Percentiles rank a stretch among this genome's conserved stretches.
Conservation (phyloP, 2,113 vertebrate genomes). For the Anoplopoma fimbria region DNA sequence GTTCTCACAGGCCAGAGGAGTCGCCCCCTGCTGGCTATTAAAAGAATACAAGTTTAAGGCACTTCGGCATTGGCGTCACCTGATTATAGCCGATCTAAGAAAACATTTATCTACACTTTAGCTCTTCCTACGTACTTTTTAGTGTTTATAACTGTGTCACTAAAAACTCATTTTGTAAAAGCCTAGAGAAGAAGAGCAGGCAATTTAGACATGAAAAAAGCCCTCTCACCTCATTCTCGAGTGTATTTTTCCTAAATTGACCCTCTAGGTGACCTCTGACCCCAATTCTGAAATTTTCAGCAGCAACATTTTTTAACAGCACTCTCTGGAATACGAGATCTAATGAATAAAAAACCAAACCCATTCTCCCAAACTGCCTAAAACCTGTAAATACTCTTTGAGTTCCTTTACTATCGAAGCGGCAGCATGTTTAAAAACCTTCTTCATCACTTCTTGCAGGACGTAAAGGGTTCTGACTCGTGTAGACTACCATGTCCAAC, state of each 20-base stretch:
- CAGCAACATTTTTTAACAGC: not conserved
- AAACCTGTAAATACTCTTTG: not conserved
- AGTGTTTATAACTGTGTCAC: too few species aligned
- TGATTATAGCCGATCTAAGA: not conserved
- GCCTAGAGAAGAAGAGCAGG: not conserved
- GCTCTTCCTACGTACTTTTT: not conserved
- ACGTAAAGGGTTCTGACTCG: too few species aligned
- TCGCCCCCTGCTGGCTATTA: not conserved
- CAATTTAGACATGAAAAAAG: not conserved
- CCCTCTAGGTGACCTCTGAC: not conserved
- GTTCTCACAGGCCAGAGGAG: not conserved
- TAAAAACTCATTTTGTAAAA: not conserved
- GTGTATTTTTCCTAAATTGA: not conserved
- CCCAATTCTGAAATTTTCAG: not conserved
- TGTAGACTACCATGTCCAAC: too few species aligned
- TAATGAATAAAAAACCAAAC: not conserved
- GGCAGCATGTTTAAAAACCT: too few species aligned
- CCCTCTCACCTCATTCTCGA: not conserved
- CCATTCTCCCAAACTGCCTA: not conserved
- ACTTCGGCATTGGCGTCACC: not conserved
- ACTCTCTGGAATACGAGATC: not conserved
- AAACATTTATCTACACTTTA: not conserved
- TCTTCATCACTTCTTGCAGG: too few species aligned
- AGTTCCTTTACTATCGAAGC: constrained; percentile 1
- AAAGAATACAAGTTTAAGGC: not conserved